phyloP scores from a whole-genome alignment of 2,113 vertebrate genomes.

The Xiphophorus hellerii region DNA sequence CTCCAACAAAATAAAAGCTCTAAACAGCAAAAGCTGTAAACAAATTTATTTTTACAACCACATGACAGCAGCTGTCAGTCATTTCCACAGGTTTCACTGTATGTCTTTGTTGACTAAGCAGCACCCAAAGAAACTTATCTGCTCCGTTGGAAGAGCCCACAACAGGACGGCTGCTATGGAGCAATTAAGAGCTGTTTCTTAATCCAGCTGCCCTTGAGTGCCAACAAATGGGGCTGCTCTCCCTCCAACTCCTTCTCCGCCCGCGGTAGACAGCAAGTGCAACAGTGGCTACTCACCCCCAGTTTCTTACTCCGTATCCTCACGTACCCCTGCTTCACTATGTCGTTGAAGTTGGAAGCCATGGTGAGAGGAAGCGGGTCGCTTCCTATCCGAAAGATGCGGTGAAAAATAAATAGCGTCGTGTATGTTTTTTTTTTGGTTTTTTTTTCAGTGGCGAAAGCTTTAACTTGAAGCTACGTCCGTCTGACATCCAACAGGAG shows the following conservation, averaged over 20 bases:
- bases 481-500: slow-evolving; percentile 62
- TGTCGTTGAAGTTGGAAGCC: slow-evolving; percentile 99
- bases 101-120: not conserved
- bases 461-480: slow-evolving; percentile 32
- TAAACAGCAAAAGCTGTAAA: not conserved
- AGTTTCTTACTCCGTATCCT: slow-evolving; percentile 97
- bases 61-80: slow-evolving; percentile 42
- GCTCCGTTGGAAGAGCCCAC: slow-evolving; percentile 43
- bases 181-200: slow-evolving; percentile 54
- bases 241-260: slow-evolving; percentile 29
- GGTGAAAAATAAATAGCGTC: slow-evolving; percentile 7
- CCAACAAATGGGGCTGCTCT: slow-evolving; percentile 56
- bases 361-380: slow-evolving; percentile 77
- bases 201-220: slow-evolving; percentile 53
- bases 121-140: slow-evolving; percentile 40
- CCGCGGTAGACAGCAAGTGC: slow-evolving; percentile 57
- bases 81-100: slow-evolving; percentile 19
- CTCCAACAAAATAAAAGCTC: slow-evolving; percentile 10
- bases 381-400: slow-evolving; percentile 41
- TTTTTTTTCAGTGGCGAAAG: not conserved
- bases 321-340: slow-evolving; percentile 98
- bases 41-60: not conserved
- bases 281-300: slow-evolving; percentile 88
- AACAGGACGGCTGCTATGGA: slow-evolving; percentile 51
- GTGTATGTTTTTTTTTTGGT: not conserved